Base-by-base conservation (phyloP, 2,888 invertebrate species). In the Melinopterus prodromus region DNA sequence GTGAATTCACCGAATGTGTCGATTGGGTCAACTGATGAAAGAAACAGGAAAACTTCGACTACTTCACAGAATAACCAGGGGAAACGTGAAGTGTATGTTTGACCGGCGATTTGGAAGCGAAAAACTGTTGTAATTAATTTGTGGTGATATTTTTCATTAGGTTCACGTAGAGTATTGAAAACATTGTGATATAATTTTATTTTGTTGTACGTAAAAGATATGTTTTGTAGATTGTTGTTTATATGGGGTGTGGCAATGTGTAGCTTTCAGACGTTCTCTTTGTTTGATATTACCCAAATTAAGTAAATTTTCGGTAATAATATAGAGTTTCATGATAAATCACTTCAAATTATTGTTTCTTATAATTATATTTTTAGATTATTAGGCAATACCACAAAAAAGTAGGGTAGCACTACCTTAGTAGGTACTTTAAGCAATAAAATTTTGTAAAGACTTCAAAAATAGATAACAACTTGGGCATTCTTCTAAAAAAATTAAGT, bases 51-150 rank as follows among this genome's bases (percentile, higher is more conserved):
- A 83, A 90, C 91, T 6, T 89, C 89, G 6, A 84, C 86, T 6
- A 87, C 88, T 70, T 89, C 90, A 53, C 89, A 91, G 82, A 89
- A 87, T 12, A 88, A 88, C 2, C 88, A 88, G 72, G 81, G 79
- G 7, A 91, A 92, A 83, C 86, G 92, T 71, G 92, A 92, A 84
- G 92, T 92, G 78, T 92, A 92, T 85, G 92, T 92, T 79, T 92
- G 88, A 90, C 81, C 26, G 26, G 26, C 26, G 26, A 69, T 9
- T 37, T 71, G 15, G 37, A 79, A 12, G 26, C 26, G 15, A 16
- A 14, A 37, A 15, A 79, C 14, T 71, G 70, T 70, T 77, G 16
- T 36, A 36, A 79, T 37, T 16, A 76, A 38, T 36, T 77, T 16
- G 35, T 74, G 69, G 70, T 77, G 77, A 77, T 77, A 77, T 36